phyloP scores from a whole-genome alignment of 2,113 vertebrate genomes.

The Brachionichthys hirsutus region DNA sequence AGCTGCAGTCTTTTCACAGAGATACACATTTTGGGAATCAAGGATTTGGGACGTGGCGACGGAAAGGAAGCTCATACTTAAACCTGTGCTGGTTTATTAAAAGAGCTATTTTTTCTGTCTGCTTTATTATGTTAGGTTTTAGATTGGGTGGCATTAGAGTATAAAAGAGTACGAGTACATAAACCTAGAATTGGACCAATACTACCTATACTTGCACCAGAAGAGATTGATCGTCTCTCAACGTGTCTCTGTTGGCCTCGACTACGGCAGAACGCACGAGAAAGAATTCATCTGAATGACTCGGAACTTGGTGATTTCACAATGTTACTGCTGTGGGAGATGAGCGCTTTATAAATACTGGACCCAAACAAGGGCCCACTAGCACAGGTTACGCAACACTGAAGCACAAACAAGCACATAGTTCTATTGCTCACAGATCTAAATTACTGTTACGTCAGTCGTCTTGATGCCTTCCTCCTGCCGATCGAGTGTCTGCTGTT shows the following conservation, averaged over 20 bases:
- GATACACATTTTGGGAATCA: too few species aligned
- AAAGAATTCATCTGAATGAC: not conserved
- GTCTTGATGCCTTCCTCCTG: too few species aligned
- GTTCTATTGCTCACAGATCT: not conserved
- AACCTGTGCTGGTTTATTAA: too few species aligned
- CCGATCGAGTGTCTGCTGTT: not conserved
- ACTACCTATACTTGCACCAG: not conserved
- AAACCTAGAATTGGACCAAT: too few species aligned
- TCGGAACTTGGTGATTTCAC: conserved; percentile 20
- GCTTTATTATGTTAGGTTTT: too few species aligned
- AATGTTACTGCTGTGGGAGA: conserved; percentile 22
- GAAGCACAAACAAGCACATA: conserved; percentile 1
- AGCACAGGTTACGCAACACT: conserved; percentile 39
- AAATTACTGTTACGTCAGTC: too few species aligned
- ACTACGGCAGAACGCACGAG: not conserved
- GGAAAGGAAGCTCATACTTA: too few species aligned
- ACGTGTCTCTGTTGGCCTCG: not conserved
- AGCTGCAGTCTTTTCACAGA: too few species aligned
- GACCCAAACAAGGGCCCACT: conserved; percentile 46
- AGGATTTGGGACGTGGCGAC: too few species aligned
- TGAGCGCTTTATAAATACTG: conserved; percentile 28
- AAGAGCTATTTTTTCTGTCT: too few species aligned
- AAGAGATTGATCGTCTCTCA: not conserved
- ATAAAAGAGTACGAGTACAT: too few species aligned
- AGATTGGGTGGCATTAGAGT: too few species aligned